These are phyloP conservation scores for Catamblyrhynchus diadema DNA, from an alignment of 2,797 vertebrate genomes.

Conservation along the genomic window DNA sequence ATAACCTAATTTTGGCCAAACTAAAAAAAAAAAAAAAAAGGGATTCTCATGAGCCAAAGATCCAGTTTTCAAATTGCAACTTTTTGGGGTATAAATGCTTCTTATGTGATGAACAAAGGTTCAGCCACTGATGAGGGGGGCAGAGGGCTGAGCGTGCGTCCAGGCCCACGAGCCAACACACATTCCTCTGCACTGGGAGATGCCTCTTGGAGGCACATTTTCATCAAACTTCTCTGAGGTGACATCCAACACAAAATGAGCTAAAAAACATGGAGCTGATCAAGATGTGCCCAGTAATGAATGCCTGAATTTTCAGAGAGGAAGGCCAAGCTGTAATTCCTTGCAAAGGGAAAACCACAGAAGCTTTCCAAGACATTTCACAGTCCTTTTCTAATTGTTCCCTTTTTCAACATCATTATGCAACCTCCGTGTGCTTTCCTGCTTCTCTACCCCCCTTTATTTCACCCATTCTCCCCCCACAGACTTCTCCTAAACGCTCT, in stretches of 20 bases:
- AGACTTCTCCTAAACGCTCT: neutral
- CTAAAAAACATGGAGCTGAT: neutral
- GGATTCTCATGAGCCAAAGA: neutral
- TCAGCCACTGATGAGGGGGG: neutral
- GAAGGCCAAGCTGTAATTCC: constrained; percentile 1
- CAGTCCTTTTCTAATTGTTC: neutral
- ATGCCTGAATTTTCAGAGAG: neutral
- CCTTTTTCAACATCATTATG: neutral
- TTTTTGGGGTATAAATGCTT: neutral
- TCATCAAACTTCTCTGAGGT: neutral
- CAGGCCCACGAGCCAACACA: neutral
- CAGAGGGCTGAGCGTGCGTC: neutral
- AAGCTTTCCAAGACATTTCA: constrained; percentile 7
- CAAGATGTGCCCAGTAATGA: neutral
- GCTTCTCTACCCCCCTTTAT: neutral
- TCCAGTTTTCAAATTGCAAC: neutral
- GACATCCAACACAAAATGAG: neutral
- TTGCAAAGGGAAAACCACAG: neutral
- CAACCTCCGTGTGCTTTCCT: neutral
- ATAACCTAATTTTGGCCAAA: neutral
- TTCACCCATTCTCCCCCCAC: neutral
- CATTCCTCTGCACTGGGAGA: neutral
- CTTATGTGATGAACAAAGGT: neutral
- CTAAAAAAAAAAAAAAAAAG: neutral
- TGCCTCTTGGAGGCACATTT: neutral